Conservation (phyloP, 1,140 invertebrate genomes). For the Diorhabda carinulata region DNA sequence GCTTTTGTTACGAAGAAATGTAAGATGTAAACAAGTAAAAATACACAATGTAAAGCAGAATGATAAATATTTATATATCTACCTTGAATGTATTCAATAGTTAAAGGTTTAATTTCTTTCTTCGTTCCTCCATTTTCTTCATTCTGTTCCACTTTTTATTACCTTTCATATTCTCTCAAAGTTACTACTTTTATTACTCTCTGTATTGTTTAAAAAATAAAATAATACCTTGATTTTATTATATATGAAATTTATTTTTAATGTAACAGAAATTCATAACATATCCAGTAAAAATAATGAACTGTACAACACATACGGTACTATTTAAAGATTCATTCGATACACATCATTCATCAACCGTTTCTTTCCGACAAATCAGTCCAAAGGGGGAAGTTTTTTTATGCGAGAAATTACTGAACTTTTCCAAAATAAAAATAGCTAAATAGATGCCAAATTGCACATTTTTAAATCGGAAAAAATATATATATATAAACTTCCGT, state of each 20-base stretch:
- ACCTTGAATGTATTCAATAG: too few relatives aligned
- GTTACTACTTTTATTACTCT: too few relatives aligned
- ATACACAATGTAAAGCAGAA: too few relatives aligned
- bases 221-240: constrained; percentile 11
- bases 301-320: constrained; percentile 13
- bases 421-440: constrained; percentile 19
- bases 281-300: constrained; percentile 14
- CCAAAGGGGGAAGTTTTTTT: constrained; percentile 6
- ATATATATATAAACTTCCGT: not conserved
- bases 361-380: constrained; percentile 4
- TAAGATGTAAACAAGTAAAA: too few relatives aligned
- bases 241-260: constrained; percentile 26
- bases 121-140: too few relatives aligned
- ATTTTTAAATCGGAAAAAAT: constrained; percentile 15
- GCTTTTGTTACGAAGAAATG: too few relatives aligned
- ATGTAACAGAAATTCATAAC: constrained; percentile 24
- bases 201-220: not conserved
- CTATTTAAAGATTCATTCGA: not conserved
- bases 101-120: too few relatives aligned
- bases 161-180: too few relatives aligned
- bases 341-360: constrained; percentile 8
- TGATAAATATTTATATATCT: too few relatives aligned
- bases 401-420: not conserved
- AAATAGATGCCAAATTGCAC: constrained; percentile 18
- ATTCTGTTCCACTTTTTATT: too few relatives aligned